Base-by-base conservation (phyloP, 2,113 vertebrate species). In the Cepphus grylle region DNA sequence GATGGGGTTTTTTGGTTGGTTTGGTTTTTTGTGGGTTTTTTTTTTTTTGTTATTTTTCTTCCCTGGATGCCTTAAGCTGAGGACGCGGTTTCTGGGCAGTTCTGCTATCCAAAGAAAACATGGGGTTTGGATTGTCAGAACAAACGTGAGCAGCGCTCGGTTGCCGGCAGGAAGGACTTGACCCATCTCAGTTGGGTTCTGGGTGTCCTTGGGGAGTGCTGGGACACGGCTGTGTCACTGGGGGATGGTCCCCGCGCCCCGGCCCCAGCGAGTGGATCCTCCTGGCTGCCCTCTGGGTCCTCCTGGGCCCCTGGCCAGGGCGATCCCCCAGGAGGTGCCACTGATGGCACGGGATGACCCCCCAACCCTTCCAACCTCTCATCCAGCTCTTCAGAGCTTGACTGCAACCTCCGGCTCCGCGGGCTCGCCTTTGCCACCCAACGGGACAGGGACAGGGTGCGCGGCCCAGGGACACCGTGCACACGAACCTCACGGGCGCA, bases 401-500 rank as follows among this genome's bases (percentile, higher is more conserved):
- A 0, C 25, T 52, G 40, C 59, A n/a, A 3, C 50, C 34, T 36
- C 34, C 72, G 17, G 38, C n/a, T 47, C 25, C 2, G 2, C 25
- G 12, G 63, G 26, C 40, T 27, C 34, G 0, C 17, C 50, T 86
- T 26, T 58, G 43, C 45, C 4, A 5, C 50, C 36, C 13, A 5
- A 2, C 13, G 2, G 47, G 47, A 22, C 47, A 47, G 47, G 47
- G 47, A 47, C 47, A 49, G 21, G 7, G 5, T 12, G 43, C 12
- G 25, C 7, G 8, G 11, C 53, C 14, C 29, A 5, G 55, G 30
- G 45, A 59, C 27, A 45, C n/a, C 16, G 0, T 5, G 3, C n/a
- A 1, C 0, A 4, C 2, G 11, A n/a, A 23, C 52, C 40, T 45
- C 3, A 1, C 1, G 2, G 69, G 13, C 0, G 0, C 32, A 5